phyloP scores from a whole-genome alignment of 2,113 vertebrate genomes.

The Mystacornis crossleyi region DNA sequence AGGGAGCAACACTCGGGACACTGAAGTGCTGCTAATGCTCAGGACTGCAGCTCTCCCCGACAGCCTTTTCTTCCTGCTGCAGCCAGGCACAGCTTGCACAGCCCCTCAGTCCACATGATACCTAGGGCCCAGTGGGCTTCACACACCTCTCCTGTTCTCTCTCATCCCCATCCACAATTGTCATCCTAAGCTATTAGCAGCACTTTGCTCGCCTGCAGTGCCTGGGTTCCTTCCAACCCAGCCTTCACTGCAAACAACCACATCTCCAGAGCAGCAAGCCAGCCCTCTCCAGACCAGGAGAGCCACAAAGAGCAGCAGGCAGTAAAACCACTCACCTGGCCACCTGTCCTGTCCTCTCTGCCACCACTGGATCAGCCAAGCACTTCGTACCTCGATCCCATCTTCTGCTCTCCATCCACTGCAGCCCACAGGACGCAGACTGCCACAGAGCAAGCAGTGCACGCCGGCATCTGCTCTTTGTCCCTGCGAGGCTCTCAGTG shows the following conservation, averaged over 20 bases:
- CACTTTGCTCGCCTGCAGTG: neutral
- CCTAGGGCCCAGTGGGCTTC: neutral
- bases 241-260: neutral
- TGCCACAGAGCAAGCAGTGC: neutral
- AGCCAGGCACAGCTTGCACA: neutral
- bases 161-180: neutral
- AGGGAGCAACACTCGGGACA: neutral
- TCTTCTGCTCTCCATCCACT: neutral
- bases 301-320: neutral
- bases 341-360: neutral
- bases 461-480: neutral
- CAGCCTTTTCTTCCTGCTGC: neutral
- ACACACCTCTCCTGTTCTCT: neutral
- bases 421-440: neutral
- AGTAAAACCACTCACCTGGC: neutral
- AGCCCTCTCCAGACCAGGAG: neutral
- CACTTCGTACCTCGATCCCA: neutral
- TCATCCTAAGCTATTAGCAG: neutral
- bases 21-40: neutral
- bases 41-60: neutral
- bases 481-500: neutral
- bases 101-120: neutral
- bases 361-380: neutral
- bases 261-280: neutral
- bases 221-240: neutral